Evolutionary conservation across 2,888 invertebrate genomes (phyloP), one percentile per base, ranked within the genome.

Genomic region (Andrena bicolor): DNA sequence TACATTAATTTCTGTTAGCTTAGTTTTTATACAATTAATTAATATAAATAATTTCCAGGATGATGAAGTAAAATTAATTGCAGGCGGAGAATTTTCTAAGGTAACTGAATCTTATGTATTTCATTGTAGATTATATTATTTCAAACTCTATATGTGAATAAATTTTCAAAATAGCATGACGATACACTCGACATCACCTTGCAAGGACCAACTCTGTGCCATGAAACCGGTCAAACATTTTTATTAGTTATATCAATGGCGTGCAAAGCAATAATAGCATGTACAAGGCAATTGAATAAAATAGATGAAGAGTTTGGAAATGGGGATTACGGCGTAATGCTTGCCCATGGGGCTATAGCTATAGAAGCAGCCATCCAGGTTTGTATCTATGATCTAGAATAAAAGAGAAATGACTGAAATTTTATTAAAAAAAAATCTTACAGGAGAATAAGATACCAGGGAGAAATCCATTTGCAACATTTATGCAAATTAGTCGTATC

Each of bases 281-380:
- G 95, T 80, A 96, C 96, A 87, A 94, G 94, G 23, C 94, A 96
- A 80, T 92, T 97, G 10, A 96, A 97, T 93, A 94, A 94, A 49
- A 95, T 98, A 77, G 98, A 98, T 92, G 94, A 95, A 0, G 96
- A 96, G 53, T 95, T 95, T 84, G 97, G 97, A 0, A 97, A 97
- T 90, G 97, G 97, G 0, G 97, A 97, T 92, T 97, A 97, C 89
- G 98, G 98, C 3, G 95, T 95, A 16, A 96, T 96, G 0, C 91
- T 97, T 13, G 95, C 95, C 80, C 96, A 92, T 92, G 87, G 81
- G 20, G 90, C 92, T 41, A 76, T 69, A 65, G 84, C 81, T n/a
- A 84, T 92, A 53, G 89, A 85, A 82, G 35, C 48, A 23, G 90
- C 86, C 10, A 89, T 90, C n/a, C 71, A 88, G 79, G 91, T 90